These are phyloP conservation scores for Spinus pinus DNA, from an alignment of 2,797 vertebrate genomes.

Conservation along the genomic window DNA sequence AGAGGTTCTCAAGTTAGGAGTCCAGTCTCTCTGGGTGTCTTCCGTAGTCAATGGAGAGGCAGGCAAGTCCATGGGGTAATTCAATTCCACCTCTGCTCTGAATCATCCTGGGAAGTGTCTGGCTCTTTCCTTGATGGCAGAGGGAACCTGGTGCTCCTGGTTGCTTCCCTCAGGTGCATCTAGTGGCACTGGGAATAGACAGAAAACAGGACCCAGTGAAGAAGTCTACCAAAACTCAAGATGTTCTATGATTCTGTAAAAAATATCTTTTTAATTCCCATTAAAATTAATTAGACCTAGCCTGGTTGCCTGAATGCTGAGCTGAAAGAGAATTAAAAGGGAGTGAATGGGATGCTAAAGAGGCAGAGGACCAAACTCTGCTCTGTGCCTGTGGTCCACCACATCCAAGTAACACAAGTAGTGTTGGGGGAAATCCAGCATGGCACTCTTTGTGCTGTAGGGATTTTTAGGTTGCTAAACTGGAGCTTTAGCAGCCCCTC, in stretches of 20 bases:
- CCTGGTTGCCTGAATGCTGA: neutral
- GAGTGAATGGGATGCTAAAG: neutral
- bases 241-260: neutral
- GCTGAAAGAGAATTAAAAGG: neutral
- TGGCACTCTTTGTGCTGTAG: neutral
- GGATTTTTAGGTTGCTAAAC: neutral
- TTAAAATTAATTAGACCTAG: neutral
- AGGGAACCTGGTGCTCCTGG: neutral
- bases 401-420: accelerated
- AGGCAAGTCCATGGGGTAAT: neutral
- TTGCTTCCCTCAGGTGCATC: neutral
- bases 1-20: neutral
- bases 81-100: neutral
- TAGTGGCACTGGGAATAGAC: neutral
- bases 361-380: neutral
- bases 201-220: neutral
- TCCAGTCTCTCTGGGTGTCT: neutral
- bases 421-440: neutral
- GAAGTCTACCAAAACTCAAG: neutral
- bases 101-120: constrained; percentile 33
- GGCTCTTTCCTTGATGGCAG: neutral
- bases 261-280: neutral
- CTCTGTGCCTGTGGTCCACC: neutral
- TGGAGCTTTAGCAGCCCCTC: neutral
- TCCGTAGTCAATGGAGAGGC: neutral